Conservation (phyloP, 1,140 invertebrate genomes). For the Limonius californicus region DNA sequence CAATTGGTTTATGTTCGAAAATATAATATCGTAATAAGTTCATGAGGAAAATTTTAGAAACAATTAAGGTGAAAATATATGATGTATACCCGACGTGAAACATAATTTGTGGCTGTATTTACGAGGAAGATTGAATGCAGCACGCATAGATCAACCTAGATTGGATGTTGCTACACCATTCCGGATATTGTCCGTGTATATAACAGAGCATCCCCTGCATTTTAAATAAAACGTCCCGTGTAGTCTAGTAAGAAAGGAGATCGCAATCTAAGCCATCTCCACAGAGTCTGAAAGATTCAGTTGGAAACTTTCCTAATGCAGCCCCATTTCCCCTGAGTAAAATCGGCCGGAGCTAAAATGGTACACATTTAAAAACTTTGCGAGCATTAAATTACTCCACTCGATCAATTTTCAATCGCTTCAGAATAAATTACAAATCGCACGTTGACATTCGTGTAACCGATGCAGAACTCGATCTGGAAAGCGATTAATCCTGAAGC, state of each 20-base stretch:
- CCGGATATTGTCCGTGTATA: no score
- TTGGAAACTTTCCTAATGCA: neutral
- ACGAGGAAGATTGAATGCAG: no score
- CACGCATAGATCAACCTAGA: no score
- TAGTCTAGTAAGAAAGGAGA: neutral
- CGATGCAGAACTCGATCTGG: constrained; percentile 8
- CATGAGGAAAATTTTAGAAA: no score
- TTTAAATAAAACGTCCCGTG: neutral
- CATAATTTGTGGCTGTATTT: no score
- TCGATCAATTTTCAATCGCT: constrained; percentile 12
- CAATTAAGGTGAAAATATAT: no score
- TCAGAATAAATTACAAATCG: constrained; percentile 8
- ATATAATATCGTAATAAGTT: no score
- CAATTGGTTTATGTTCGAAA: no score
- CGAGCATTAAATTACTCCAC: constrained; percentile 13
- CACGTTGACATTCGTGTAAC: constrained; percentile 11
- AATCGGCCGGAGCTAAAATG: constrained; percentile 2
- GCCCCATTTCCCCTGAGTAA: neutral
- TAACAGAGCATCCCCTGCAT: no score
- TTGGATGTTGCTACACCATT: no score
- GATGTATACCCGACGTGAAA: no score
- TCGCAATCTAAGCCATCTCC: neutral
- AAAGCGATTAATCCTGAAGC: constrained; percentile 8
- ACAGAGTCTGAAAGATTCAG: neutral
- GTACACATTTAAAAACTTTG: constrained; percentile 10